Conservation (phyloP, 2,888 invertebrate genomes). For the Tenthredo mesomela region DNA sequence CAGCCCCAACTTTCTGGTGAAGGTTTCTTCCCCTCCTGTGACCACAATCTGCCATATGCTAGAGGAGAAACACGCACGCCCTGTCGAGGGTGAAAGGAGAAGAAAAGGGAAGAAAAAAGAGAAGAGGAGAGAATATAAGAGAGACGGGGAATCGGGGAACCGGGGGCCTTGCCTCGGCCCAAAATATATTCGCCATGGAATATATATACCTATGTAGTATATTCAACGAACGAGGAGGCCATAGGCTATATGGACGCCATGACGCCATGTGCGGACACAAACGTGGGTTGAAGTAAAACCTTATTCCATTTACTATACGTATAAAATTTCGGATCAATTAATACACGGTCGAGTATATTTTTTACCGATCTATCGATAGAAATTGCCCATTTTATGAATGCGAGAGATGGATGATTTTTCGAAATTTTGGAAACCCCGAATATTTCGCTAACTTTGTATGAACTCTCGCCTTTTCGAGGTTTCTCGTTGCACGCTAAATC, state of each 20-base stretch:
- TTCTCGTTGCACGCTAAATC: slow-evolving; percentile 23
- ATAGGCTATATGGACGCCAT: slow-evolving; percentile 28
- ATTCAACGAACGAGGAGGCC: neutral
- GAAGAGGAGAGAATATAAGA: slow-evolving; percentile 21
- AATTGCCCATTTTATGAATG: too few species aligned
- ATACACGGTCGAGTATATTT: too few species aligned
- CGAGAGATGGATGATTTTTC: too few species aligned
- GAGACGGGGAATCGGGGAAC: neutral
- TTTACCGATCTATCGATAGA: too few species aligned
- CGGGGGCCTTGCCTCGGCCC: slow-evolving; percentile 18
- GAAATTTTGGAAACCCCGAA: too few species aligned
- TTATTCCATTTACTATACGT: neutral
- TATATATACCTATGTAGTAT: slow-evolving; percentile 11
- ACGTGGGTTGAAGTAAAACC: neutral
- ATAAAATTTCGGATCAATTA: too few species aligned
- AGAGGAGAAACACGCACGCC: slow-evolving; percentile 33
- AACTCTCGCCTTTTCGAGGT: neutral
- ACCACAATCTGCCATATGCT: slow-evolving; percentile 50
- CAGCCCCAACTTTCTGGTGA: slow-evolving; percentile 41
- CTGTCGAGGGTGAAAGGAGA: slow-evolving; percentile 50
- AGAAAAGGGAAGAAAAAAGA: slow-evolving; percentile 11
- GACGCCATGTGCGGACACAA: slow-evolving; percentile 32
- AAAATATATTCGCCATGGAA: slow-evolving; percentile 34
- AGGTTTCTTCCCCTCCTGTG: slow-evolving; percentile 21
- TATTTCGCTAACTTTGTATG: neutral